Conservation (phyloP, 2,113 vertebrate genomes). For the Orthonyx spaldingii region DNA sequence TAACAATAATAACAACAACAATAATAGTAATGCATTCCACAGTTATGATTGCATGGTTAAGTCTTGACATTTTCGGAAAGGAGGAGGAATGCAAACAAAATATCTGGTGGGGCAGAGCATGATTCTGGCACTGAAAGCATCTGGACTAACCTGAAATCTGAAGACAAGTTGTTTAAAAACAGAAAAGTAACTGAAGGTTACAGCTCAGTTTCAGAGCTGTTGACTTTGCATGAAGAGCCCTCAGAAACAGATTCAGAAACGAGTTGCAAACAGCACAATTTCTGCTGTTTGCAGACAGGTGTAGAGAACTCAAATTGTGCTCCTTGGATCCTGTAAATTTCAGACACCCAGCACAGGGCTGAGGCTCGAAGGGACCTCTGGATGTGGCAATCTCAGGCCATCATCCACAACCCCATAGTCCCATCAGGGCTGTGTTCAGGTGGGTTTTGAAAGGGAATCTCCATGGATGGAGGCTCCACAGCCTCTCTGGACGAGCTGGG, state of each 20-base stretch:
- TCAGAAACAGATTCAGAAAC: background rate
- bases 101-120: background rate
- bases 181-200: background rate
- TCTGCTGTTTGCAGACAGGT: background rate
- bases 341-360: accelerated
- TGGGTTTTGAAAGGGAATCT: background rate
- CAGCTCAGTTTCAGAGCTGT: background rate
- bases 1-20: background rate
- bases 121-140: background rate
- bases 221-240: background rate
- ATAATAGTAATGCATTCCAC: background rate
- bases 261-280: accelerated
- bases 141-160: background rate
- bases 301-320: background rate
- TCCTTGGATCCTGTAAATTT: background rate
- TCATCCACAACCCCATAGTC: too few species aligned
- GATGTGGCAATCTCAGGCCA: background rate
- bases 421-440: accelerated
- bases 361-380: background rate
- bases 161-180: background rate
- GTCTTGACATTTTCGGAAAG: background rate
- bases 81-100: background rate
- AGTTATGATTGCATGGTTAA: background rate
- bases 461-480: background rate
- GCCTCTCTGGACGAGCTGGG: accelerated